phyloP scores from a whole-genome alignment of 2,797 vertebrate genomes.

The Periophthalmus magnuspinnatus region DNA sequence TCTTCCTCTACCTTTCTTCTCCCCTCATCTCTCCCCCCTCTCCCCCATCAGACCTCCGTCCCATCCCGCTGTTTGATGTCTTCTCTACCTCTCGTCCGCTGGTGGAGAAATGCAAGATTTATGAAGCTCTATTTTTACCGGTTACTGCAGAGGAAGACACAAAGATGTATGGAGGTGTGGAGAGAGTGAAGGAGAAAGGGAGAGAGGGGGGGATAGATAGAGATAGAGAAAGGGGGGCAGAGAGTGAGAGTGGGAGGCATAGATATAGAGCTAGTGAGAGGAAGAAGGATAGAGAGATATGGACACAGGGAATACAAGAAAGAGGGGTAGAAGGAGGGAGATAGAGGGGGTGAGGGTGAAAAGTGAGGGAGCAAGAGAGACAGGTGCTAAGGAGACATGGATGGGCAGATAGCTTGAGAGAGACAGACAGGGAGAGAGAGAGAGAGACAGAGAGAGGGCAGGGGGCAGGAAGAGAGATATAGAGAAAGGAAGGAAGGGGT shows the following conservation, averaged over 20 bases:
- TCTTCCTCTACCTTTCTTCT: not conserved
- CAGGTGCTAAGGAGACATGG: too few relatives aligned
- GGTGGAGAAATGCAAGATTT: conserved; percentile 81
- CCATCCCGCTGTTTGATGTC: conserved; percentile 30
- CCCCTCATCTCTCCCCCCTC: not conserved
- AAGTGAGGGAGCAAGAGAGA: not conserved
- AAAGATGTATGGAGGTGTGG: conserved; percentile 41
- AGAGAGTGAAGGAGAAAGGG: too few relatives aligned
- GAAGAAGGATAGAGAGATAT: not conserved
- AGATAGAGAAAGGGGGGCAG: not conserved
- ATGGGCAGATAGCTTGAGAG: not conserved
- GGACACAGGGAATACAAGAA: not conserved
- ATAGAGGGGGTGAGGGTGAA: not conserved
- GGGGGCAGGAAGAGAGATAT: not conserved
- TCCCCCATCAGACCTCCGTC: conserved; percentile 15
- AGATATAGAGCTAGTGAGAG: too few relatives aligned
- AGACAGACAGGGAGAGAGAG: not conserved
- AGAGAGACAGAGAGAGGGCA: not conserved
- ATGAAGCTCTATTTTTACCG: conserved; percentile 87
- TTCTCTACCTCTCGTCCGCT: conserved; percentile 26
- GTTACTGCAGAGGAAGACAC: conserved; percentile 70
- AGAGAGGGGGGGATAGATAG: not conserved
- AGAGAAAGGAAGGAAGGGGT: too few relatives aligned
- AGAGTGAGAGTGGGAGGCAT: not conserved
- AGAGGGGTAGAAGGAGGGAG: not conserved